phyloP scores from a whole-genome alignment of 2,797 vertebrate genomes.

The Gallirallus australis region DNA sequence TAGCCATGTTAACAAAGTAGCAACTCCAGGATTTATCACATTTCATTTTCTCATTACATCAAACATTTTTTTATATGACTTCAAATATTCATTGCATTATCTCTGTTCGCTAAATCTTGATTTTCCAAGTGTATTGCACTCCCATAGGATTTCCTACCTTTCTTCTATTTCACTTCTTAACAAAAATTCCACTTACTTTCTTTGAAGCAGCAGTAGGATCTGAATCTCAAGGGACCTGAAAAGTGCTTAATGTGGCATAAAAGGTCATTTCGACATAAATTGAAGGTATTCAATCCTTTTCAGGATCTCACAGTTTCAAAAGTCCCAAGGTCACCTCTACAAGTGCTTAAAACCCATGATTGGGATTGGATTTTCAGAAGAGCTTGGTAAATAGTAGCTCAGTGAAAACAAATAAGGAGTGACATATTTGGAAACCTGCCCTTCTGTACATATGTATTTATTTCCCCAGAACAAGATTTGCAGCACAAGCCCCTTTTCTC shows the following conservation, averaged over 20 bases:
- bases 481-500: neutral
- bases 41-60: constrained; percentile 39
- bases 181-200: neutral
- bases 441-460: neutral
- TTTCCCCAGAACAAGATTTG: neutral
- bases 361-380: neutral
- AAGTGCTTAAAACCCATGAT: neutral
- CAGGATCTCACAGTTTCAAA: neutral
- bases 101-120: neutral
- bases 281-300: neutral
- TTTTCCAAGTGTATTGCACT: neutral
- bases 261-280: neutral
- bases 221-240: neutral
- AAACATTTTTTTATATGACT: constrained; percentile 43
- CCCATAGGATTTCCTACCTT: neutral
- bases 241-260: neutral
- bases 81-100: constrained; percentile 15
- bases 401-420: neutral
- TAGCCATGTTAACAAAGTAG: neutral
- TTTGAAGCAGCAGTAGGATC: neutral
- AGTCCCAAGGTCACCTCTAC: neutral
- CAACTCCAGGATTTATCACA: neutral
- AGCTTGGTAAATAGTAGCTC: neutral
- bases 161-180: neutral
- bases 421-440: neutral